Evolutionary conservation across 2,888 invertebrate genomes (phyloP), one percentile per base, ranked within the genome.

Genomic region (Brachylomia viminalis): DNA sequence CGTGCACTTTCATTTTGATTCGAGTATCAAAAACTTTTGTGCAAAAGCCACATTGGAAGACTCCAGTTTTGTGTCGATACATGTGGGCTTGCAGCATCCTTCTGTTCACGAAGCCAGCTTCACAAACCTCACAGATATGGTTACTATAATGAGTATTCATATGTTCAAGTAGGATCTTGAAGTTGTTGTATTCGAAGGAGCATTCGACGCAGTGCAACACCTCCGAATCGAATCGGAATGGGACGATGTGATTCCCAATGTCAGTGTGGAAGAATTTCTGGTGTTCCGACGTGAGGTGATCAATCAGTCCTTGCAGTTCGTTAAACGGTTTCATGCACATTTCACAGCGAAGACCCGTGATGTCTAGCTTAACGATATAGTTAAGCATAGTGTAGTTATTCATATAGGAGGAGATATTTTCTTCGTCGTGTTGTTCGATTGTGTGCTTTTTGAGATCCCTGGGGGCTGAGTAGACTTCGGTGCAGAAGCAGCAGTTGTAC

Each of bases 11-110:
- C 71, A 94, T 89, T 33, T 95, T 95, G 45, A 94, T 90, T 52
- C 92, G 91, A 0, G 94, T 96, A 30, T 95, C 92, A 82, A 97
- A 97, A 0, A 93, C 90, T 86, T 97, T 96, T 1, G 92, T 86
- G 77, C 97, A 97, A 64, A 89, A 92, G 0, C 90, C 90, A 71
- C 97, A 97, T 33, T 89, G 86, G 62, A 92, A 93, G 0, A 83
- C 85, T 0, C 95, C 95, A 7, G 87, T 91, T 77, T 89, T 90
- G 67, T 95, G 95, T 30, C 91, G 84, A 27, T 92, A 90, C 30
- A 89, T 85, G 70, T 95, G 95, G 0, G 89, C 86, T 27, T 90
- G 89, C 6, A 92, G 73, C 77, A 90, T 90, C 11, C 90, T 83
- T 54, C 88, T 87, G 52, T 90, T 93, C 0, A 94, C 90, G 27